Evolutionary conservation across 2,888 invertebrate genomes (phyloP).

Genomic region (Callimorpha dominula): DNA sequence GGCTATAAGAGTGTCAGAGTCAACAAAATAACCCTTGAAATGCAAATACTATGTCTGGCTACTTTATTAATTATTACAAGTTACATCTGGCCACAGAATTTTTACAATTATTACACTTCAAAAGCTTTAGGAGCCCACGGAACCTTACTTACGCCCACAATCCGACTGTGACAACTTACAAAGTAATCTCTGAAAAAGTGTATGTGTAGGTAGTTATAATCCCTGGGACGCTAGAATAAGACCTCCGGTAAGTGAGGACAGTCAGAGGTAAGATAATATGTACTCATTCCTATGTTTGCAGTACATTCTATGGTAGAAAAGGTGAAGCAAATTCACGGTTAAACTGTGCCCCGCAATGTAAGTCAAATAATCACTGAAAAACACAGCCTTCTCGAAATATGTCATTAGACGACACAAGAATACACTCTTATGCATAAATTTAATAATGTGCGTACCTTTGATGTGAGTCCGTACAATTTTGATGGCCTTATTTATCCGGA

Average conservation of each 20-base stretch:
- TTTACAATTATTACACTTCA: not conserved
- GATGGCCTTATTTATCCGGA: conserved; percentile 45
- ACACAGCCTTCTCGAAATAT: conserved; percentile 24
- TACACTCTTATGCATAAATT: conserved; percentile 54
- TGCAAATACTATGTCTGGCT: too few species aligned
- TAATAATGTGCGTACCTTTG: conserved; percentile 53
- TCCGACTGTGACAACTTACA: conserved; percentile 9
- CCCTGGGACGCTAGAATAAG: not conserved
- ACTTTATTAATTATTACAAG: not conserved
- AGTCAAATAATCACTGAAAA: conserved; percentile 36
- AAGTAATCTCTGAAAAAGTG: not conserved
- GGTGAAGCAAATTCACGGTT: conserved; percentile 6
- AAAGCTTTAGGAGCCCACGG: not conserved
- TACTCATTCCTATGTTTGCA: not conserved
- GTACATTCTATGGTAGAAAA: not conserved
- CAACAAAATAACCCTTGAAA: too few species aligned
- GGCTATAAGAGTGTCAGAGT: too few species aligned
- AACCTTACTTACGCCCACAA: not conserved
- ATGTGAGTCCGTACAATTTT: conserved; percentile 47
- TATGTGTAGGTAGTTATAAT: not conserved
- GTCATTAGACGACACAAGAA: conserved; percentile 44
- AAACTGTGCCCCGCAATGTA: conserved; percentile 35
- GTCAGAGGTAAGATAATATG: not conserved
- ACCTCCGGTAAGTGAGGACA: not conserved
- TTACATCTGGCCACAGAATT: not conserved